Conservation (phyloP, 2,113 vertebrate species). For the Dasypus novemcinctus region DNA sequence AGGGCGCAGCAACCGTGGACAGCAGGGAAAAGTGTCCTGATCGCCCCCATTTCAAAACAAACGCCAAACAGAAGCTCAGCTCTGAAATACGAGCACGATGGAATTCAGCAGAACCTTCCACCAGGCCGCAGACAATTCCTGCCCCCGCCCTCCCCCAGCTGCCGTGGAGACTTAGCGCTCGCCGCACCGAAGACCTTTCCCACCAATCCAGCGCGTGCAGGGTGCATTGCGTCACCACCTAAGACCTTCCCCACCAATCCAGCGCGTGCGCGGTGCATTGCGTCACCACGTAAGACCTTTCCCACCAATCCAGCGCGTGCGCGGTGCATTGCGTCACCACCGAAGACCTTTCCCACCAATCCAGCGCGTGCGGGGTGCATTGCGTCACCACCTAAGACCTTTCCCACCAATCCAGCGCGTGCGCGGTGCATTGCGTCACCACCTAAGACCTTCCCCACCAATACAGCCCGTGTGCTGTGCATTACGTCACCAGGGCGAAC, state of each 20-base stretch:
- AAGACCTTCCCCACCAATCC: constrained; percentile 59
- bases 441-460: constrained; percentile 61
- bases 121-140: constrained; percentile 42
- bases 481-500: constrained; percentile 58
- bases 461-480: constrained; percentile 55
- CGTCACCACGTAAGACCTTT: too few species aligned
- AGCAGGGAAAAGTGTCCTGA: constrained; percentile 2
- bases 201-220: constrained; percentile 62
- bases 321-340: too few species aligned
- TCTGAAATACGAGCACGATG: constrained; percentile 50
- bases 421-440: too few species aligned
- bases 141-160: background rate
- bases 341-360: constrained; percentile 61
- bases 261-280: too few species aligned
- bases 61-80: constrained; percentile 13
- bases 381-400: constrained; percentile 59
- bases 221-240: too few species aligned
- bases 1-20: background rate
- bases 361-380: too few species aligned
- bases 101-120: constrained; percentile 59
- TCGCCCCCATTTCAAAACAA: background rate
- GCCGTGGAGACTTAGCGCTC: constrained; percentile 52
- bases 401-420: constrained; percentile 58
- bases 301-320: constrained; percentile 59
- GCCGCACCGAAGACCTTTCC: constrained; percentile 50